Conservation (phyloP, 2,113 vertebrate species). For the Paradisaea rubra region DNA sequence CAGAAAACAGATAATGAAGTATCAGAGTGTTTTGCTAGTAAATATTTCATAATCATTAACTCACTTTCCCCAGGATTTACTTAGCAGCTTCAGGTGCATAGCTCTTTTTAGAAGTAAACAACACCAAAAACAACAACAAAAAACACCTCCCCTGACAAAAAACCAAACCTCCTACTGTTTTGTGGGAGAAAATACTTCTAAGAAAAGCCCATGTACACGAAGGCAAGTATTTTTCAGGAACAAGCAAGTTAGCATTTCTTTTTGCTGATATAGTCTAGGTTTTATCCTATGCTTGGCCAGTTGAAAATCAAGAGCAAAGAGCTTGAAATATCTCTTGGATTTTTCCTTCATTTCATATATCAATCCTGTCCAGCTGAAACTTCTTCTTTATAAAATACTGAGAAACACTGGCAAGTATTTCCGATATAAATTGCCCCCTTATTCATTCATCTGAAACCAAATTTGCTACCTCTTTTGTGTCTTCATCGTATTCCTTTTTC, state of each 20-base stretch:
- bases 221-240: neutral
- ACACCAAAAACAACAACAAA: neutral
- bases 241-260: neutral
- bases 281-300: neutral
- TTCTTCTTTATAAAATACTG: neutral
- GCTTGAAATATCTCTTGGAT: neutral
- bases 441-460: neutral
- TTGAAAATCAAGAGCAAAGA: neutral
- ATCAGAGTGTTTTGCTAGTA: neutral
- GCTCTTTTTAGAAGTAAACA: neutral
- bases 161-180: accelerated
- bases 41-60: neutral
- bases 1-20: neutral
- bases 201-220: neutral
- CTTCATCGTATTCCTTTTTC: neutral
- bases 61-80: neutral
- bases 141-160: neutral
- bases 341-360: neutral
- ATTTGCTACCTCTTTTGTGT: neutral
- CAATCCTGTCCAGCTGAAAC: neutral
- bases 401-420: neutral
- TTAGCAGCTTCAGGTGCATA: neutral
- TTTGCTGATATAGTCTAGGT: neutral
- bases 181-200: neutral
- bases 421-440: neutral